These are phyloP conservation scores for Hirtodrosophila trivittata DNA, from an alignment of 2,888 invertebrate species.

Conservation along the genomic window DNA sequence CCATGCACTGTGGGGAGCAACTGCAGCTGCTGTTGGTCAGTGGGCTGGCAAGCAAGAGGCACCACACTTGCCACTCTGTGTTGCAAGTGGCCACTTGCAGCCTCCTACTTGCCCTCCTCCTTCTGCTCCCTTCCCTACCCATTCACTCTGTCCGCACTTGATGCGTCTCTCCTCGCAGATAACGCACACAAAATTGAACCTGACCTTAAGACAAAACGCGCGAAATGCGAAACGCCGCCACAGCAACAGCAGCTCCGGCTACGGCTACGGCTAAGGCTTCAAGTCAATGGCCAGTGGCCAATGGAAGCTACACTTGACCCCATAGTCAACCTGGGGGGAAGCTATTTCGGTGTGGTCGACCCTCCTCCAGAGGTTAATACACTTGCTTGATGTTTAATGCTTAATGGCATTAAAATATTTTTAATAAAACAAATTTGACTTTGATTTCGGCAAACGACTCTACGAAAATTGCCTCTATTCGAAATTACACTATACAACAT, in stretches of 20 bases:
- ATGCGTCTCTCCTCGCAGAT: constrained; percentile 28
- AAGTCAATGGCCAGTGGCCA: constrained; percentile 43
- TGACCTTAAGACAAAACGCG: constrained; percentile 56
- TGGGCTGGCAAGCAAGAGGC: constrained; percentile 54
- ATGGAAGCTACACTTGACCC: constrained; percentile 52
- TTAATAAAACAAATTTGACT: constrained; percentile 74
- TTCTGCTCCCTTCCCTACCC: neutral
- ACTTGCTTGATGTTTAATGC: constrained; percentile 74
- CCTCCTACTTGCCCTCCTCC: neutral
- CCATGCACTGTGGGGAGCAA: constrained; percentile 70
- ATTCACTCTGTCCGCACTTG: neutral
- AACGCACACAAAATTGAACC: constrained; percentile 69
- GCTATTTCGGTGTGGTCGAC: constrained; percentile 54
- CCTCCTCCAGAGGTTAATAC: constrained; percentile 62
- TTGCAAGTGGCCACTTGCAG: neutral
- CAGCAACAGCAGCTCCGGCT: constrained; percentile 14
- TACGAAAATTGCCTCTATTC: constrained; percentile 32
- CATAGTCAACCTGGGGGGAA: constrained; percentile 38
- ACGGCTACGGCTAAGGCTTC: neutral
- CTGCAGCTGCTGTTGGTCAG: constrained; percentile 63
- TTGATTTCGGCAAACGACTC: constrained; percentile 59
- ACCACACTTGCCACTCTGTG: constrained; percentile 36
- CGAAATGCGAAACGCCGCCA: constrained; percentile 69
- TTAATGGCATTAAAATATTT: constrained; percentile 78
- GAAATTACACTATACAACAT: constrained; percentile 43